Evolutionary conservation across 2,797 vertebrate genomes (phyloP), one percentile per base, ranked within the genome.

Genomic region (Echeneis naucrates): DNA sequence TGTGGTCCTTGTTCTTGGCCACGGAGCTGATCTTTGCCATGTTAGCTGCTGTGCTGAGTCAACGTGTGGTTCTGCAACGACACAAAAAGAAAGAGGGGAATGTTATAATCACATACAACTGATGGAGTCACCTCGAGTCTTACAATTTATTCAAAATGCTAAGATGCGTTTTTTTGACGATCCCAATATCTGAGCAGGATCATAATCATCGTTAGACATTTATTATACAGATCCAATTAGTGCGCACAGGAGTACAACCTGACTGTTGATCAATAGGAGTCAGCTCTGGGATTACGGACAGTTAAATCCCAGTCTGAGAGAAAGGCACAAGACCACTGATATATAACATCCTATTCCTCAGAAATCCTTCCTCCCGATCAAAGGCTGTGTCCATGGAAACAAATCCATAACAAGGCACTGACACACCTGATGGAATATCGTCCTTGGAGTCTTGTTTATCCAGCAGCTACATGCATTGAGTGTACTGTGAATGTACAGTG

Each of bases 21-120:
- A 82, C 77, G 81, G 88, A 88, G 90, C 82, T 19, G 27, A 76
- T 82, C 80, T 86, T 88, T 89, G 92, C 94, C 93, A 94, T 91
- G 97, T 97, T 98, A 99, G 95, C 97, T 99, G 96, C 96, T 98
- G 93, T 99, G 98, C 90, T 98, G 97, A 91, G 97, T 99, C 96
- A 99, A 96, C 85, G 97, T 96, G 93, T 99, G 97, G 88, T 99
- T 99, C 98, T 99, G 96, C 56, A 83, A 87, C 67, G 83, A 85
- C 76, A 87, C 52, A 87, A 52, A 88, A 69, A 79, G 51, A 82
- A 75, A 84, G 37, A 57, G 27, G 64, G 45, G 67, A 72, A 78
- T 38, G 68, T 88, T 80, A 89, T 79, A 60, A 89, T 80, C 55
- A 54, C 55, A 61, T 37, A 57, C 17, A 69, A 33, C 37, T 67